These are phyloP conservation scores for Dolichomitus sp. DNA, from an alignment of 2,888 invertebrate species.

Conservation along the genomic window DNA sequence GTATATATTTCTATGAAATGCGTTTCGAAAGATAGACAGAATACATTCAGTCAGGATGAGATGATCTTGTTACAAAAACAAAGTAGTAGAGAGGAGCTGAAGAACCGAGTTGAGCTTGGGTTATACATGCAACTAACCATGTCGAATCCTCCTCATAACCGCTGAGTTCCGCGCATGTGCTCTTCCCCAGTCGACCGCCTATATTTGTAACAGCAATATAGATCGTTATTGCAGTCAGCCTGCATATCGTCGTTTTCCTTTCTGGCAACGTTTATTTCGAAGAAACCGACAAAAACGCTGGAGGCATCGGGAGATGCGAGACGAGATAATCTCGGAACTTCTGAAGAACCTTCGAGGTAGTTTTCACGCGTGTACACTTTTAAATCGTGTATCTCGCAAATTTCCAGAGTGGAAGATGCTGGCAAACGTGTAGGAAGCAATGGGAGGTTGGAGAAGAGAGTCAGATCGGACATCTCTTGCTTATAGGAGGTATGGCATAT, in stretches of 20 bases:
- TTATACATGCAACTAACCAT: constrained; percentile 7
- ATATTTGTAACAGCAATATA: constrained; percentile 1
- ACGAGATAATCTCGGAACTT: constrained; percentile 59
- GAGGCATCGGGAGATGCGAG: constrained; percentile 47
- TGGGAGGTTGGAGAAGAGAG: constrained; percentile 4
- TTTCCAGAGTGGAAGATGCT: constrained; percentile 14
- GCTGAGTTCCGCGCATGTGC: neutral
- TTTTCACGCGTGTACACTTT: constrained; percentile 34
- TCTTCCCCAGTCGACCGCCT: neutral
- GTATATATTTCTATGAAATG: constrained; percentile 30
- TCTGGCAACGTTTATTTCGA: constrained; percentile 17
- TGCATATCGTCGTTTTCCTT: neutral
- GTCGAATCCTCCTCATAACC: constrained; percentile 18
- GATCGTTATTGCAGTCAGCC: neutral
- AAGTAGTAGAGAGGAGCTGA: constrained; percentile 4
- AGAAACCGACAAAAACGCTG: constrained; percentile 17
- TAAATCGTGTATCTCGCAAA: constrained; percentile 27
- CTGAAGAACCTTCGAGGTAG: constrained; percentile 4
- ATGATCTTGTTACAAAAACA: constrained; percentile 35
- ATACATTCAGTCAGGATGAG: constrained; percentile 6
- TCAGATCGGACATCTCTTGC: constrained; percentile 16
- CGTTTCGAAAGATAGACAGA: constrained; percentile 19
- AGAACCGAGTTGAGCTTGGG: constrained; percentile 9
- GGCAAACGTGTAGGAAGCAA: constrained; percentile 15
- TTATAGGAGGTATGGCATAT: constrained; percentile 40